Evolutionary conservation across 2,888 invertebrate genomes (phyloP), one percentile per base, ranked within the genome.

Genomic region (Saturnia japonica): DNA sequence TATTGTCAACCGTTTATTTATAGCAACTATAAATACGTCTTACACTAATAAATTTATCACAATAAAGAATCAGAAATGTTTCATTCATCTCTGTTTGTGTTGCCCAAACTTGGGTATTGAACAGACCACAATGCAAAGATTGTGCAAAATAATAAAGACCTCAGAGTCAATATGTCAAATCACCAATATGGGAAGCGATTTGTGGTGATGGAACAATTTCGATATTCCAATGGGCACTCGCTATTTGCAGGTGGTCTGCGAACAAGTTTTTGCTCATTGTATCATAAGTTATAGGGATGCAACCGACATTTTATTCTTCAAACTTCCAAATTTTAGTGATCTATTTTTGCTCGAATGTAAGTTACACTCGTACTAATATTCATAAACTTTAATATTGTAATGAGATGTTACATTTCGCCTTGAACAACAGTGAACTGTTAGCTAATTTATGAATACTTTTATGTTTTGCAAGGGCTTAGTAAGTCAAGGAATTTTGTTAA

Each of bases 161-260:
- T 85, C 79, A 80, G 72, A 83, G 83, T 81, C 85, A 78, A 86
- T 85, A 84, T 82, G 85, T 87, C 86, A 84, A 84, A 83, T 80
- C 81, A 81, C 81, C 82, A 85, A 85, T 81, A 84, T 85, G 51
- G 28, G 77, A 71, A 71, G 73, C 43, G 19, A 19, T 64, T 80
- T 78, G 79, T 77, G 77, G 78, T 80, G 76, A 80, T 80, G 82
- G 82, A 75, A 88, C 86, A 88, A 88, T 86, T 78, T 80, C 75
- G 82, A 83, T 83, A 76, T 80, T 76, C 74, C 73, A 76, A 77
- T 72, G 75, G 77, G 75, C 76, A 79, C 74, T 83, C 80, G 86
- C 88, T 88, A 87, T 87, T 88, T 85, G 88, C 85, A 91, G 91
- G 93, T 92, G 92, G 91, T 85, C 90, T 76, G 75, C 75, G 77